These are phyloP conservation scores for Phymastichus coffea DNA, from an alignment of 1,140 invertebrate genomes.

Conservation along the genomic window DNA sequence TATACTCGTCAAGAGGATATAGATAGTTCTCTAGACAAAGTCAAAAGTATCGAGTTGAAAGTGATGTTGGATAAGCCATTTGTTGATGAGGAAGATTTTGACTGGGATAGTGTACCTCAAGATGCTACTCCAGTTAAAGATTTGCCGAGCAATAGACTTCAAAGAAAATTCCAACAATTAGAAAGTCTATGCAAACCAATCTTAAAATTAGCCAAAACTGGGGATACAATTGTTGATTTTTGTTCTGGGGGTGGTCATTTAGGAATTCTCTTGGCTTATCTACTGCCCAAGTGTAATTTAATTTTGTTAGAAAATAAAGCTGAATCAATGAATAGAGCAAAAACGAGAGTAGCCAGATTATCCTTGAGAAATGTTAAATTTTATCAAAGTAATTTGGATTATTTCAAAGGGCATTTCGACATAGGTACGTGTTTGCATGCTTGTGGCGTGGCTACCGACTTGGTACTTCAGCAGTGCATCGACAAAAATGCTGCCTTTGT, in stretches of 20 bases:
- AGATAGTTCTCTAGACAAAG: conserved; percentile 62
- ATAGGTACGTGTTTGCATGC: conserved; percentile 86
- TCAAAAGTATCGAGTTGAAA: conserved; percentile 47
- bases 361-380: conserved; percentile 75
- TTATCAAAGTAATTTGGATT: conserved; percentile 86
- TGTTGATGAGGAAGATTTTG: conserved; percentile 52
- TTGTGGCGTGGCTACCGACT: conserved; percentile 91
- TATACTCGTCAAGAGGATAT: conserved; percentile 77
- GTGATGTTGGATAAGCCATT: conserved; percentile 47
- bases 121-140: conserved; percentile 79
- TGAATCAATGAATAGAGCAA: conserved; percentile 76
- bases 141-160: conserved; percentile 71
- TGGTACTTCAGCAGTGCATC: conserved; percentile 85
- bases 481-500: conserved; percentile 78
- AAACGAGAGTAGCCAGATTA: conserved; percentile 68
- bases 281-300: conserved; percentile 74
- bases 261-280: conserved; percentile 80
- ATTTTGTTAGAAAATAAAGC: conserved; percentile 93
- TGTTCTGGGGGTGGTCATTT: conserved; percentile 93
- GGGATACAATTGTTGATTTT: conserved; percentile 82
- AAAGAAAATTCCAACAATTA: conserved; percentile 85
- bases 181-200: conserved; percentile 85
- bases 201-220: conserved; percentile 62
- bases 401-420: conserved; percentile 75
- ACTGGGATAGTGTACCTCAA: conserved; percentile 69